These are phyloP conservation scores for Cyprinodon brontotheroides DNA, from an alignment of 2,113 vertebrate genomes.

Conservation along the genomic window DNA sequence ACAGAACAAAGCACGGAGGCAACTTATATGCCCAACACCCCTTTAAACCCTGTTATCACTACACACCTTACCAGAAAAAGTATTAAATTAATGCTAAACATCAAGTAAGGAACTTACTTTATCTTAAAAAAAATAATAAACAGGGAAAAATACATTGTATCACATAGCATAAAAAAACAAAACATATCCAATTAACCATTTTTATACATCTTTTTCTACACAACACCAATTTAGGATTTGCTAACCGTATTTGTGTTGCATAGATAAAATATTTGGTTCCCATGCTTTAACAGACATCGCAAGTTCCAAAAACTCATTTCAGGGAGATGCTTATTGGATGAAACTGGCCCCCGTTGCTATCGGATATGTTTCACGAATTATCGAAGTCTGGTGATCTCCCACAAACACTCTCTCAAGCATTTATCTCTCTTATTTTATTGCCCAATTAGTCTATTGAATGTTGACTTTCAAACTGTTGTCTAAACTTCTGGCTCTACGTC, in stretches of 20 bases:
- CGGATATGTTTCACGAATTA: neutral
- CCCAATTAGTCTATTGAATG: neutral
- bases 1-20: slow-evolving; percentile 92
- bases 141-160: slow-evolving; percentile 73
- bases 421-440: neutral
- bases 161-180: slow-evolving; percentile 39
- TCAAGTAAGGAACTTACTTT: slow-evolving; percentile 73
- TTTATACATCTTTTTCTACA: slow-evolving; percentile 78
- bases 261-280: slow-evolving; percentile 74
- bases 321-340: neutral
- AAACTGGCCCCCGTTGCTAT: neutral
- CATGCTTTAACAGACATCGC: neutral
- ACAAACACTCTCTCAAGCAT: neutral
- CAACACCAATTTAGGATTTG: slow-evolving; percentile 81
- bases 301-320: no score
- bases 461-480: slow-evolving; percentile 1
- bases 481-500: neutral
- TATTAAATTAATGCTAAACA: slow-evolving; percentile 52
- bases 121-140: slow-evolving; percentile 41
- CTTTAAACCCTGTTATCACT: slow-evolving; percentile 58
- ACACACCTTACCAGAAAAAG: slow-evolving; percentile 47
- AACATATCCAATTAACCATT: slow-evolving; percentile 68
- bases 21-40: slow-evolving; percentile 5
- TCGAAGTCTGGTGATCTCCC: neutral
- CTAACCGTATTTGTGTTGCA: slow-evolving; percentile 88